Percentiles rank a stretch among this genome's conserved stretches.
phyloP scores from a whole-genome alignment of 2,113 vertebrate genomes.

The Aldabrachelys gigantea region DNA sequence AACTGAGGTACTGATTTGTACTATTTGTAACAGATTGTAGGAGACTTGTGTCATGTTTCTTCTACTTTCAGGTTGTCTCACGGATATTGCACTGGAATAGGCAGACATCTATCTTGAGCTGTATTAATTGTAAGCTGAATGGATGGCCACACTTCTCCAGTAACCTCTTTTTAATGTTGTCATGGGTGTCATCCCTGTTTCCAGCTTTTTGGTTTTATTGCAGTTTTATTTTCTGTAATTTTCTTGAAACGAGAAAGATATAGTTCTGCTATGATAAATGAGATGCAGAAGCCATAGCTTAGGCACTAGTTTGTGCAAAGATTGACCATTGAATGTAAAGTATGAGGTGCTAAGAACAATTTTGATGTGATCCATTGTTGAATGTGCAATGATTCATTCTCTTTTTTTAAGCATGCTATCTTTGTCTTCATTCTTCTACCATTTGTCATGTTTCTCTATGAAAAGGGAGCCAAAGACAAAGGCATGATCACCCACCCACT shows the following conservation, averaged over 20 bases:
- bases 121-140: slow-evolving; percentile 70
- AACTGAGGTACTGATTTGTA: not conserved
- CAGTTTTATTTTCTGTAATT: slow-evolving; percentile 79
- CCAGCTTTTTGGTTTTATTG: slow-evolving; percentile 81
- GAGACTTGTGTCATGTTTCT: not conserved
- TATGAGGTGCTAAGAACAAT: slow-evolving; percentile 70
- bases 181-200: slow-evolving; percentile 76
- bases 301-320: slow-evolving; percentile 76
- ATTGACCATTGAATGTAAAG: slow-evolving; percentile 79
- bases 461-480: slow-evolving; percentile 72
- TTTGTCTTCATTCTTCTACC: slow-evolving; percentile 53
- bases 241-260: slow-evolving; percentile 69
- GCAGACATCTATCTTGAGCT: slow-evolving; percentile 59
- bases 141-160: slow-evolving; percentile 52
- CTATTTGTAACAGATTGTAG: not conserved
- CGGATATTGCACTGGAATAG: slow-evolving; percentile 31
- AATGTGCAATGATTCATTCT: slow-evolving; percentile 74
- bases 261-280: slow-evolving; percentile 75
- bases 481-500: slow-evolving; percentile 32
- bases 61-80: not conserved
- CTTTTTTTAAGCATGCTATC: slow-evolving; percentile 63
- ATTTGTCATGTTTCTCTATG: slow-evolving; percentile 75
- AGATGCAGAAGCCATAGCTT: slow-evolving; percentile 70
- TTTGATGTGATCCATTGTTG: slow-evolving; percentile 76
- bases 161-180: slow-evolving; percentile 74